These are phyloP conservation scores for Nomada fucata DNA, from an alignment of 2,888 invertebrate species.

Conservation along the genomic window DNA sequence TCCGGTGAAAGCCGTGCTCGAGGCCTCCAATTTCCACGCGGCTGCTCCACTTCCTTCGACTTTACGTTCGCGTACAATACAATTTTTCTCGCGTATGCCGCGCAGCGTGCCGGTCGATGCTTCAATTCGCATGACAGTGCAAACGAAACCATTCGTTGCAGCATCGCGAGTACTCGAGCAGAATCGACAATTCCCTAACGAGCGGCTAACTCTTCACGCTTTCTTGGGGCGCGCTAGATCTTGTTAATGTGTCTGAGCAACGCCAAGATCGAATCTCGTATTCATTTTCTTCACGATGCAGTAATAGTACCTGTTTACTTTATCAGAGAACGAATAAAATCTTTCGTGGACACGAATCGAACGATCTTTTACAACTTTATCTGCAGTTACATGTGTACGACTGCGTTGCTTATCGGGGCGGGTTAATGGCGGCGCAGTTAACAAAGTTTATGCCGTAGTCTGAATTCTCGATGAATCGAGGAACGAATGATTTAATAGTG, in stretches of 20 bases:
- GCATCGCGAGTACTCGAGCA: neutral
- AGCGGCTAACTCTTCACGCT: slow-evolving; percentile 15
- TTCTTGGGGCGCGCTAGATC: neutral
- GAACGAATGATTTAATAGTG: no score
- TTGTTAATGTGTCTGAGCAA: neutral
- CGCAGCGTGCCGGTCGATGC: neutral
- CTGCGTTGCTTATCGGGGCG: no score
- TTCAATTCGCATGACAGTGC: neutral
- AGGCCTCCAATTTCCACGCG: slow-evolving; percentile 66
- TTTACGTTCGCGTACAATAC: slow-evolving; percentile 11
- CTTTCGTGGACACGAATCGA: no score
- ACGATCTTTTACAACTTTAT: no score
- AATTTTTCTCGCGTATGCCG: slow-evolving; percentile 34
- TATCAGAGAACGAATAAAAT: no score
- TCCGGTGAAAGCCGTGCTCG: slow-evolving; percentile 73
- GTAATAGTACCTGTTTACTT: no score
- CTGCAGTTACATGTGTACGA: no score
- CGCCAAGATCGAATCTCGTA: neutral
- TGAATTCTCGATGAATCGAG: no score
- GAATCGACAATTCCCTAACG: neutral
- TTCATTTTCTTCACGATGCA: no score
- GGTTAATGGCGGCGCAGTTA: no score
- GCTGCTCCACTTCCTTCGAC: slow-evolving; percentile 58
- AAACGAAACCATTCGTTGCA: slow-evolving; percentile 6
- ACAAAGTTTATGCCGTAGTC: no score